phyloP scores from a whole-genome alignment of 2,888 invertebrate genomes.

The Unio pictorum region DNA sequence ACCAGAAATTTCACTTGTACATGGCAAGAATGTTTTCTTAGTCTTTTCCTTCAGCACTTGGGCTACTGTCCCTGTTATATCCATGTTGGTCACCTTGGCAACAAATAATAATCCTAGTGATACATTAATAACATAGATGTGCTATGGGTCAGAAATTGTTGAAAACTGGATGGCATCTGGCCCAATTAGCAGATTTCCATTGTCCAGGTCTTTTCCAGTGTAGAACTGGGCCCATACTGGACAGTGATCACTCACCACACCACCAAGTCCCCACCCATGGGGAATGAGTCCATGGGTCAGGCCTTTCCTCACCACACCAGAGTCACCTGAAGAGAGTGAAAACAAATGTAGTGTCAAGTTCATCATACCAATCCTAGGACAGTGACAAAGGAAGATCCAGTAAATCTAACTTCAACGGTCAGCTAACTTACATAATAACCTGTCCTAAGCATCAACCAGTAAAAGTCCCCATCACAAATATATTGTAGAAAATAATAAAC shows the following conservation, averaged over 20 bases:
- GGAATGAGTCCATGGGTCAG: conserved; percentile 85
- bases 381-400: neutral
- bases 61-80: too few relatives aligned
- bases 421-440: neutral
- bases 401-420: neutral
- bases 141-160: conserved; percentile 5
- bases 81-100: too few relatives aligned
- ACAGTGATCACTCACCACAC: conserved; percentile 82
- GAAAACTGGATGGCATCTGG: conserved; percentile 46
- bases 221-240: conserved; percentile 84
- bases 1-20: too few relatives aligned
- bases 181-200: conserved; percentile 38
- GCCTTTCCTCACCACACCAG: conserved; percentile 80
- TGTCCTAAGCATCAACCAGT: too few relatives aligned
- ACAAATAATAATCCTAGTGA: too few relatives aligned
- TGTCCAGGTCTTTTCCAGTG: conserved; percentile 53
- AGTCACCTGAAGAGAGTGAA: conserved; percentile 49
- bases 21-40: too few relatives aligned
- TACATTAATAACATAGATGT: too few relatives aligned
- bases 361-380: neutral
- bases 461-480: too few relatives aligned
- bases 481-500: too few relatives aligned
- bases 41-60: too few relatives aligned
- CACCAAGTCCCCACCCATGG: conserved; percentile 88
- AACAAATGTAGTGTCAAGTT: conserved; percentile 1